Evolutionary conservation across 1,140 invertebrate species (phyloP), one percentile per base, ranked within the genome.

Genomic region (Calephelis nemesis): DNA sequence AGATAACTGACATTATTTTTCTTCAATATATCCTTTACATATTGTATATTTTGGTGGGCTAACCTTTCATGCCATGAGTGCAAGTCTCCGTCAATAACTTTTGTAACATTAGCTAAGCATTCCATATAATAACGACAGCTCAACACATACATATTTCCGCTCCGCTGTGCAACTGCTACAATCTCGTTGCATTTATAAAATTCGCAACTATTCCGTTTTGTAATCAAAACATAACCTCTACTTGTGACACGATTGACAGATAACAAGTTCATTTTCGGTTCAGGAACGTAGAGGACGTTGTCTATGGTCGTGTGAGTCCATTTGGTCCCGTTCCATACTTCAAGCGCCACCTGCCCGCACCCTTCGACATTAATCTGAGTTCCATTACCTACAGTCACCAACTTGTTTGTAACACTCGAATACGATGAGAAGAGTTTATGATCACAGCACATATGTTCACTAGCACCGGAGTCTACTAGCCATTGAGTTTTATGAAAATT

Each of bases 41-140:
- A 67, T 9, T 68, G 12, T 2, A 77, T 40, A 48, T 74, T 73
- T 69, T 77, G 75, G 39, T 77, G 75, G 8, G 68, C 73, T 11
- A 77, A 15, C 63, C 19, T 74, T 69, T 69, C 58, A 15, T 77
- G 70, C 67, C 65, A 72, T 19, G 7, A 8, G 8, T 52, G 0
- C 7, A 52, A n/a, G 15, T 15, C 50, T 9, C 8, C 13, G 1
- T 19, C 4, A 13, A 8, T 9, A 19, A 50, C 47, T 11, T n/a
- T 19, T 15, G 13, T 7, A 15, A 7, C 12, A 8, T n/a, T 15
- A 42, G 8, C 4, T 42, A 42, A 42, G 15, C 13, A 15, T 9
- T 52, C 15, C 8, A 5, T 42, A 42, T 42, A 42, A 19, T 7
- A 15, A 8, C 50, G 50, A 19, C 13, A 52, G 12, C 15, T 8